Evolutionary conservation across 2,888 invertebrate species (phyloP).

Genomic region (Rotaria sp.): DNA sequence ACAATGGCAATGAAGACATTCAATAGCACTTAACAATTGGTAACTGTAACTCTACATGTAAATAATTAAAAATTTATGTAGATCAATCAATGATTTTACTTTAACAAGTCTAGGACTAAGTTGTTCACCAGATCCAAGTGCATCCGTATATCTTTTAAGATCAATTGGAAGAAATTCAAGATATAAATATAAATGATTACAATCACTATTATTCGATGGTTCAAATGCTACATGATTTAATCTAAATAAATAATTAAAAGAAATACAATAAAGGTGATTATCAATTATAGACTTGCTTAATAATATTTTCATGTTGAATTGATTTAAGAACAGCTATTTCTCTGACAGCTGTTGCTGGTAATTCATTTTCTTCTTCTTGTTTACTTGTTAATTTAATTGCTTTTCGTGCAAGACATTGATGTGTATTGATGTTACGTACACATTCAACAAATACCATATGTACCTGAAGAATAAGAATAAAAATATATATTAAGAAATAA

Average conservation of each 20-base stretch:
- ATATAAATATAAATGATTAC: background rate
- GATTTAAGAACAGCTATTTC: background rate
- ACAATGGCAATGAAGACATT: conserved; percentile 11
- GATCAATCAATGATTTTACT: background rate
- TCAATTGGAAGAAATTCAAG: conserved; percentile 7
- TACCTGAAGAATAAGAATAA: too few species aligned
- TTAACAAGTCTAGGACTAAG: background rate
- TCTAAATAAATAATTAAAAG: background rate
- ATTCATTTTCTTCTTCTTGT: conserved; percentile 9
- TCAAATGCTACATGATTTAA: background rate
- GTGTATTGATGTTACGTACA: background rate
- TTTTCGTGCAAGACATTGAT: background rate
- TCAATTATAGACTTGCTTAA: background rate
- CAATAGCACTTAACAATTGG: conserved; percentile 4
- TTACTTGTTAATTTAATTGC: conserved; percentile 4
- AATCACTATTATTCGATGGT: background rate
- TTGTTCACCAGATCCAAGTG: background rate
- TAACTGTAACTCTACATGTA: background rate
- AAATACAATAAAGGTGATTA: background rate
- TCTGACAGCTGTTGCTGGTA: background rate
- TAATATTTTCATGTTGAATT: background rate
- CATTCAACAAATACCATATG: background rate
- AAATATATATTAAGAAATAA: too few species aligned
- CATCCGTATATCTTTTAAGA: conserved; percentile 10
- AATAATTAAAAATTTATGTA: background rate